Evolutionary conservation across 1,140 invertebrate species (phyloP), one percentile per base, ranked within the genome.

Genomic region (Drosophila pectinifera): DNA sequence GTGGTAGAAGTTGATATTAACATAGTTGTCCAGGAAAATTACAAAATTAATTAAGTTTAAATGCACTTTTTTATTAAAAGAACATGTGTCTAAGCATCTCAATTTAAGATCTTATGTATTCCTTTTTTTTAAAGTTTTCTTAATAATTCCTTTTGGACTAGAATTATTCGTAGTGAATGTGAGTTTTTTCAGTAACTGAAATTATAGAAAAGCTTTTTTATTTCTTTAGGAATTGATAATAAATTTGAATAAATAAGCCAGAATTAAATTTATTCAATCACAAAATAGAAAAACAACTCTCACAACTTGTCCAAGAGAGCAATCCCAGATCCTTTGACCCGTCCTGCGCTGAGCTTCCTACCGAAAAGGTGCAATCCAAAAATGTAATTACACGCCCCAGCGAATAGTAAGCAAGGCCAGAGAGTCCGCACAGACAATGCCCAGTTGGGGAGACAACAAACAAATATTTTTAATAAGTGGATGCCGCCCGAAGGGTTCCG

Each of bases 401-500:
- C 46, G 84, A 83, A 48, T 80, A 73, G 79, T 83, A 83, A 78
- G 76, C 74, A 82, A 69, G 74, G 69, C 46, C 42, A 24, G 68
- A 20, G 38, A 54, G 56, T 31, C 55, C 39, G 46, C 22, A 59
- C 55, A 78, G 80, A 85, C 74, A 85, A 86, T 84, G 67, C 75
- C 43, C 56, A 55, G 48, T 39, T 58, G 24, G 46, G 55, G 76
- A 69, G 46, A 58, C 34, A 43, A 59, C 51, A 85, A 74, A 88
- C 56, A 78, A 88, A 79, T 82, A 82, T 84, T 88, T 89, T 84
- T 88, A 88, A 88, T 88, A 88, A 89, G 64, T 72, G 76, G 48
- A 73, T 55, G 49, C 20, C 1, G 31, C 26, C 31, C 45, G 22
- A 28, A 43, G 56, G 56, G 26, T 38, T 43, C 31, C 45, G 18